Evolutionary conservation across 2,797 vertebrate species (phyloP), one percentile per base, ranked within the genome.

Genomic region (Pangasius krempfi): DNA sequence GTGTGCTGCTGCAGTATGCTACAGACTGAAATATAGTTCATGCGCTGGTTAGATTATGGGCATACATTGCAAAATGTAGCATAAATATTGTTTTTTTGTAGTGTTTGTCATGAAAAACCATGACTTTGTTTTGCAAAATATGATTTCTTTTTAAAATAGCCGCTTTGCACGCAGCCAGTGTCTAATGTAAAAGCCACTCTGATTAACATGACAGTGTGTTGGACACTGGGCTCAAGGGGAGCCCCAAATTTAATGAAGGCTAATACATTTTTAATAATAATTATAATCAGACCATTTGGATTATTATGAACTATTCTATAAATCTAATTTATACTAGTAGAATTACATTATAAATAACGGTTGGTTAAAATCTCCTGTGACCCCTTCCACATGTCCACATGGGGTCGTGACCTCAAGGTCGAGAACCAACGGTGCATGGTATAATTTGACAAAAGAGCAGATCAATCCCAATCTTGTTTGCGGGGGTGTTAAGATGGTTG

Each of bases 381-480:
- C 10, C 30, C 20, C 79, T 60, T 82, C 33, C 25, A 50, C 44
- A 30, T 6, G 1, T 68, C n/a, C 9, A 50, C 1, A 1, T 47
- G 12, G 18, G 44, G 47, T 84, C n/a, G 6, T 0, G n/a, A 84
- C 47, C 82, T 68, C 82, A 84, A 52, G 82, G 62, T 68, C 16
- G 10, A 52, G 44, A 68, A 25, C 16, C 62, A 84, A 20, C 0
- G 5, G 62, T 62, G 25, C 27, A 50, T n/a, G 44, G 22, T 47
- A 60, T 47, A 12, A 81, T 82, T 52, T 64, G 14, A 81, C 56
- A 73, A 54, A 52, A 73, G 25, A 66, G 44, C 30, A 72, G 44
- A 89, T 76, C 64, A 25, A 89, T 56, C 4, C 22, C 58, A 70
- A 75, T 82, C 76, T 86, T 60, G 54, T 54, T 62, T 27, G 40